phyloP scores from a whole-genome alignment of 2,113 vertebrate species.

The Cebidichthys violaceus region DNA sequence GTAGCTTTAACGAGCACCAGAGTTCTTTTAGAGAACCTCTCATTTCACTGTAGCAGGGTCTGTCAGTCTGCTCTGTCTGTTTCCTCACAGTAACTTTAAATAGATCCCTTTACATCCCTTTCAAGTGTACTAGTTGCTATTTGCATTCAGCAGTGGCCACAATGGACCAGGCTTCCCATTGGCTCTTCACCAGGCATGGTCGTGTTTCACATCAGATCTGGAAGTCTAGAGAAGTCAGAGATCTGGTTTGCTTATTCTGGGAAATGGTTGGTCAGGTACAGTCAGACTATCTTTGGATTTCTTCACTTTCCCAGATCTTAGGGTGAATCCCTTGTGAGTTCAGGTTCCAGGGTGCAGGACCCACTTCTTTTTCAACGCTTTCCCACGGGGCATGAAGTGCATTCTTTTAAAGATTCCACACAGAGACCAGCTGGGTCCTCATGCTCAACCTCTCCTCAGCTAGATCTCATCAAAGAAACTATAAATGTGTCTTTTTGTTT shows the following conservation, averaged over 20 bases:
- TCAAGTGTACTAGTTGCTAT: neutral
- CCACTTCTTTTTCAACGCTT: constrained; percentile 46
- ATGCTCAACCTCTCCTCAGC: constrained; percentile 21
- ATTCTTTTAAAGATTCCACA: constrained; percentile 40
- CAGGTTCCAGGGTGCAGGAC: constrained; percentile 62
- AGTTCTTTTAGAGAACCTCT: neutral
- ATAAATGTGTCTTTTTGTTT: neutral
- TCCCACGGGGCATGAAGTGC: constrained; percentile 8
- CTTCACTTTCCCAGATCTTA: constrained; percentile 75
- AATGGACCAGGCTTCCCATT: neutral
- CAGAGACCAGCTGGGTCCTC: constrained; percentile 11
- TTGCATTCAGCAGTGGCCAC: neutral
- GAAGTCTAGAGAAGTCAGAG: neutral
- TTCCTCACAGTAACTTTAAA: constrained; percentile 38
- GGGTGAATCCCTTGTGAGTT: constrained; percentile 50
- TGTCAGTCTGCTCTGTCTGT: no score
- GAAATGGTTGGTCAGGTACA: constrained; percentile 40
- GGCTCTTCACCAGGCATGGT: neutral
- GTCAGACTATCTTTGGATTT: constrained; percentile 44
- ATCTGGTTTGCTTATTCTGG: constrained; percentile 48
- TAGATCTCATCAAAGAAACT: neutral
- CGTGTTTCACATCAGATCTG: constrained; percentile 32
- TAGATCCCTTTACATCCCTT: constrained; percentile 53
- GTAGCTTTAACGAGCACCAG: neutral
- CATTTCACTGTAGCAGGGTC: no score